Percentiles rank a stretch among this genome's conserved stretches.
These are phyloP conservation scores for Aplysia californica DNA, from an alignment of 1,140 invertebrate genomes.

Conservation along the genomic window DNA sequence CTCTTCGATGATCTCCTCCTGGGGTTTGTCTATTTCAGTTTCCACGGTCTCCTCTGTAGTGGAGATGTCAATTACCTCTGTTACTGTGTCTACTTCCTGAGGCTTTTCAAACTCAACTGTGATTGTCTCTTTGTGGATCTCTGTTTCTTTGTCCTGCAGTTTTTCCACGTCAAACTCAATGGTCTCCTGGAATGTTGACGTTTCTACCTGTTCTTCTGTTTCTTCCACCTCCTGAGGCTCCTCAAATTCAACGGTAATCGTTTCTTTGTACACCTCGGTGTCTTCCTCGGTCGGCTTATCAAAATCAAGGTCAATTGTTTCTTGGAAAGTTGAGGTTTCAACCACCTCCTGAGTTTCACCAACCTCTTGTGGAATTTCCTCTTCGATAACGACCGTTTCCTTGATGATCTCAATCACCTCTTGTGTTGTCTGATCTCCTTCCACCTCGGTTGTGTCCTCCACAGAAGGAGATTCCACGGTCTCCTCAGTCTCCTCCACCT, in stretches of 20 bases:
- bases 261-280: slow-evolving; percentile 7
- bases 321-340: slow-evolving; percentile 21
- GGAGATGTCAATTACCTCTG: background rate
- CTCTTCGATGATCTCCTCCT: slow-evolving; percentile 32
- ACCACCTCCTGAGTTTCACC: slow-evolving; percentile 6
- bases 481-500: slow-evolving; percentile 22
- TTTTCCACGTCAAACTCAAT: background rate
- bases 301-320: slow-evolving; percentile 4
- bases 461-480: slow-evolving; percentile 16
- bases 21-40: slow-evolving; percentile 23
- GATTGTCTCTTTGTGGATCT: slow-evolving; percentile 20
- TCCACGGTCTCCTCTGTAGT: background rate
- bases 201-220: slow-evolving; percentile 12
- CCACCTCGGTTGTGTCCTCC: slow-evolving; percentile 32
- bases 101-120: slow-evolving; percentile 22
- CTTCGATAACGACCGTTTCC: slow-evolving; percentile 31
- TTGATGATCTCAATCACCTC: slow-evolving; percentile 32
- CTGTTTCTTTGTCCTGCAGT: slow-evolving; percentile 17
- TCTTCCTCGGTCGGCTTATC: slow-evolving; percentile 22
- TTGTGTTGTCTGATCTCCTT: slow-evolving; percentile 27
- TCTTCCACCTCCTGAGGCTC: slow-evolving; percentile 23
- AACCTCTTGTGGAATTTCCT: slow-evolving; percentile 33
- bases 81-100: slow-evolving; percentile 2
- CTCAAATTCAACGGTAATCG: slow-evolving; percentile 16
- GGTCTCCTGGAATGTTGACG: background rate